Evolutionary conservation across 2,797 vertebrate genomes (phyloP).

Genomic region (Neosalanx taihuensis): DNA sequence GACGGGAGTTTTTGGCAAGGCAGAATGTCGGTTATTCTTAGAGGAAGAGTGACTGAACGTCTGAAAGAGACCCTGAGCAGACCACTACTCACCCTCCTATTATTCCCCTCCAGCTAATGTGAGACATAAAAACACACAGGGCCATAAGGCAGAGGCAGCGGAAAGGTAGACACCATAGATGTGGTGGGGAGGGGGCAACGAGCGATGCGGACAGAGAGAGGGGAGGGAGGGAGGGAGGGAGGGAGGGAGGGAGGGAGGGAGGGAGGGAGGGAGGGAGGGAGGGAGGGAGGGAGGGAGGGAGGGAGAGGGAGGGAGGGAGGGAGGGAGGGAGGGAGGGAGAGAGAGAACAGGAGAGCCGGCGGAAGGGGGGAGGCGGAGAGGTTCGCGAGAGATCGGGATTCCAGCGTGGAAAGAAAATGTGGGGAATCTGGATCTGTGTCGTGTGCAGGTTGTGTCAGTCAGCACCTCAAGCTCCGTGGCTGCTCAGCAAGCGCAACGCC

Average conservation of each 20-base stretch:
- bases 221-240: conserved; percentile 35
- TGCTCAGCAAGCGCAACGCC: conserved; percentile 30
- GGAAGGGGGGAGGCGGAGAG: conserved; percentile 19
- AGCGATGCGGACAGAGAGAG: not conserved
- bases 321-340: conserved; percentile 32
- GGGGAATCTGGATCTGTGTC: conserved; percentile 57
- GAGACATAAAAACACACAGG: conserved; percentile 67
- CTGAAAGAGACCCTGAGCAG: conserved; percentile 69
- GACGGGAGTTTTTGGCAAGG: conserved; percentile 54
- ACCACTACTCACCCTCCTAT: conserved; percentile 65
- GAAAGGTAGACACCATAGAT: conserved; percentile 68
- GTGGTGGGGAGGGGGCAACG: conserved; percentile 24
- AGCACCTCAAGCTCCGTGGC: conserved; percentile 45
- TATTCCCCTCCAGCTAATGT: conserved; percentile 63
- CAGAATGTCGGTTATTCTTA: conserved; percentile 66
- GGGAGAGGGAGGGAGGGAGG: conserved; percentile 39
- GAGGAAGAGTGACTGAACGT: conserved; percentile 76
- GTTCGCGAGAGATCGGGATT: not conserved
- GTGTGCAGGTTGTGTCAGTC: conserved; percentile 46
- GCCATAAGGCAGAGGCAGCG: conserved; percentile 58
- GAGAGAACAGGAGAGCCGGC: conserved; percentile 48
- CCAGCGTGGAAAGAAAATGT: conserved; percentile 38
- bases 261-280: conserved; percentile 38
- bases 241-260: conserved; percentile 33
- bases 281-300: conserved; percentile 30